Percentiles rank a stretch among this genome's conserved stretches.
These are phyloP conservation scores for Styela plicata DNA, from an alignment of 23 tunicate species.

Conservation along the genomic window DNA sequence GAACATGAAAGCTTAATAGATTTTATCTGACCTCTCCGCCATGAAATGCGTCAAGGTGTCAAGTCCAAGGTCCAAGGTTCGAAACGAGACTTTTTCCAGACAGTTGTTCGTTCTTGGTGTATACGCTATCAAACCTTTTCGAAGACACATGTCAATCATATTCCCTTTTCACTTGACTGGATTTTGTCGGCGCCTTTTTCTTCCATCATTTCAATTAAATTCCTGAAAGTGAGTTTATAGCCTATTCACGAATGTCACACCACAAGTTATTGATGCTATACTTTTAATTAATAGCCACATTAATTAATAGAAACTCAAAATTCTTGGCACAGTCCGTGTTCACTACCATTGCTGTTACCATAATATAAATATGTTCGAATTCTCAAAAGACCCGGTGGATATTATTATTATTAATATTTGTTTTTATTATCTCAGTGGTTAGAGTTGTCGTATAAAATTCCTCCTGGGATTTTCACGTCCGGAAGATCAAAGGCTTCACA, in stretches of 20 bases:
- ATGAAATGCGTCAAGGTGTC: too few species aligned
- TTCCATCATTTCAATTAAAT: not conserved
- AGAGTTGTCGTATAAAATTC: not conserved
- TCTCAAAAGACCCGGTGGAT: conserved; percentile 3
- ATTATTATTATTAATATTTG: conserved; percentile 5
- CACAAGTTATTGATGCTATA: not conserved
- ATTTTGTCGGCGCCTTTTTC: not conserved
- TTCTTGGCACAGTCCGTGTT: not conserved
- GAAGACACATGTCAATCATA: not conserved
- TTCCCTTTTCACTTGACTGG: not conserved
- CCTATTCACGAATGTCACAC: not conserved
- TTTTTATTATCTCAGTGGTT: not conserved
- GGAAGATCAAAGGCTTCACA: not conserved
- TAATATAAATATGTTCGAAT: conserved; percentile 1
- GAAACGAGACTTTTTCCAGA: too few species aligned
- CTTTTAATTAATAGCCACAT: not conserved
- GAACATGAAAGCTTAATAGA: too few species aligned
- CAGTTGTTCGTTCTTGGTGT: too few species aligned
- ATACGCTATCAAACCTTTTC: too few species aligned
- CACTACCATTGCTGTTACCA: not conserved
- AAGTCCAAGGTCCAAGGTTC: too few species aligned
- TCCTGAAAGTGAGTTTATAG: not conserved
- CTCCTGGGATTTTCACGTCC: not conserved
- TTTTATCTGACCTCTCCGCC: too few species aligned
- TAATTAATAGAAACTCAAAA: not conserved